Evolutionary conservation across 2,797 vertebrate genomes (phyloP), one percentile per base, ranked within the genome.

Genomic region (Syndactyla subalaris): DNA sequence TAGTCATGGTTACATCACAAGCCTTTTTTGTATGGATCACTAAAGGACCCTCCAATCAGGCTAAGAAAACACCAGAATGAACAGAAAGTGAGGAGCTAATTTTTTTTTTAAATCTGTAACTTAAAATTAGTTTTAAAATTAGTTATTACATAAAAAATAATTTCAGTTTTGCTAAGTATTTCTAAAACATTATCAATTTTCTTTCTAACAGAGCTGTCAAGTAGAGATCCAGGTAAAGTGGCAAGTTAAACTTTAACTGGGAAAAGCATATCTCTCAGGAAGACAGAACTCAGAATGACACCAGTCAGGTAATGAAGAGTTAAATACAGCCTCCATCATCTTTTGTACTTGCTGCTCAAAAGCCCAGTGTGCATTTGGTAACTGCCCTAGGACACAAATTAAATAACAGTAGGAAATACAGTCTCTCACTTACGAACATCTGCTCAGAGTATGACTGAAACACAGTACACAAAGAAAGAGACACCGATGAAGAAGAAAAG

Each of bases 371-470:
- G 52, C 41, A 49, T 63, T 71, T 39, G 18, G 34, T 61, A 78
- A 95, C 45, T 66, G 88, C 93, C 85, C 52, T 36, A 92, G 91
- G 93, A 94, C 4, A 23, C 63, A 92, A 93, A 96, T 93, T 86
- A 94, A 96, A 10, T 84, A 91, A 79, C 73, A 88, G 71, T 14
- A 58, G 89, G 81, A 93, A 91, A 93, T 17, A 75, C 2, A 67
- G 62, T 49, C 51, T 80, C 65, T 88, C 70, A 34, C 81, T 91
- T 18, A 85, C 9, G 78, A 85, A 91, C 89, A 97, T 92, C 95
- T 95, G 93, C 90, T 92, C 85, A 29, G 72, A 46, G 52, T 29
- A 77, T 32, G 32, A 70, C 57, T 76, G 68, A 85, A 92, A 90
- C 67, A 84, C 34, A 73, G 71, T 9, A 39, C 59, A 62, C 48